Evolutionary conservation across 2,113 vertebrate species (phyloP).

Genomic region (Mormoops blainvillei): DNA sequence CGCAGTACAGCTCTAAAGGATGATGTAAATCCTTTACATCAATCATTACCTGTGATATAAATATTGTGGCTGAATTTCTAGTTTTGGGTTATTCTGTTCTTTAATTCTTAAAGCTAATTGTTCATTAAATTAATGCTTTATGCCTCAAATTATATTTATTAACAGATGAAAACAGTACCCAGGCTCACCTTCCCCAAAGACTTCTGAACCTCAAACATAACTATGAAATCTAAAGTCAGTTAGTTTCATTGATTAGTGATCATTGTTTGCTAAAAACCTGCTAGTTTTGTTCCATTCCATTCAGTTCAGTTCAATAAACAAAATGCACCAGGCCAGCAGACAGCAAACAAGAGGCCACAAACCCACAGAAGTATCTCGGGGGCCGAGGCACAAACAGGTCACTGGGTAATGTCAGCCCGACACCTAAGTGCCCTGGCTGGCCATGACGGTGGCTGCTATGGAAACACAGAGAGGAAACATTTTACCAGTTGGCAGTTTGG

Average conservation of each 20-base stretch:
- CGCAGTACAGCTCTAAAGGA: too few relatives aligned
- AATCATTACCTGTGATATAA: not conserved
- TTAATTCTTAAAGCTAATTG: not conserved
- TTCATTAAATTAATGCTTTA: not conserved
- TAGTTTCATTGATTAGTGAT: not conserved
- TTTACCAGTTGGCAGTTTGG: not conserved
- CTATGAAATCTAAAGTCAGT: not conserved
- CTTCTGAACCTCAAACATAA: not conserved
- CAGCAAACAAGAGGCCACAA: not conserved
- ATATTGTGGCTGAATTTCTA: not conserved
- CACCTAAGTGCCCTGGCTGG: too few relatives aligned
- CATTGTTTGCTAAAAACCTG: not conserved
- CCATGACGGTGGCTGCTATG: not conserved
- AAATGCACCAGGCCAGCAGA: not conserved
- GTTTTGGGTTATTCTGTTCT: not conserved
- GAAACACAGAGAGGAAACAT: not conserved
- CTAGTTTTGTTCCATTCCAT: not conserved
- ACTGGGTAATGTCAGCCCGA: not conserved
- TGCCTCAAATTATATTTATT: not conserved
- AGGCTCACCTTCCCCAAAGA: not conserved
- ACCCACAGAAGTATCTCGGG: not conserved
- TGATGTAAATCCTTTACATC: conserved; percentile 17
- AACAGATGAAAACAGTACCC: not conserved
- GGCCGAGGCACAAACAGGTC: not conserved
- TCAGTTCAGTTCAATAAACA: not conserved